phyloP scores from a whole-genome alignment of 2,113 vertebrate species.

The Lucifuga dentata region DNA sequence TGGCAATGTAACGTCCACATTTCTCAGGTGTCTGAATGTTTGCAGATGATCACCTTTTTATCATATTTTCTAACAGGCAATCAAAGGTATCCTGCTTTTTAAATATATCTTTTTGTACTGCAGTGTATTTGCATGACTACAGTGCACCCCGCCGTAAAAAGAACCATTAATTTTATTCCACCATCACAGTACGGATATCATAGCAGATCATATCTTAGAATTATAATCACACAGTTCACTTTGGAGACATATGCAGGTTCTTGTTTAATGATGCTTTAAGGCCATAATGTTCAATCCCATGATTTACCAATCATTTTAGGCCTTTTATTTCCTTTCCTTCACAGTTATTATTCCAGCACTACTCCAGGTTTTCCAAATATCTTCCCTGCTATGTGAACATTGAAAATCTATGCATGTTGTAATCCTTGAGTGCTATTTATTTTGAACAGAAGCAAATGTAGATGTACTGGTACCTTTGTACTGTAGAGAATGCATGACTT shows the following conservation, averaged over 20 bases:
- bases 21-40: constrained; percentile 82
- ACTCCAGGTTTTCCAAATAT: constrained; percentile 54
- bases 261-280: constrained; percentile 3
- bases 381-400: constrained; percentile 72
- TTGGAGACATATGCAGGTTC: constrained; percentile 3
- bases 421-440: constrained; percentile 65
- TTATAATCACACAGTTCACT: constrained; percentile 11
- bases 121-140: constrained; percentile 71
- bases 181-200: constrained; percentile 9
- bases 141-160: constrained; percentile 40
- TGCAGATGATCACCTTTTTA: constrained; percentile 65
- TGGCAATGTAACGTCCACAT: constrained; percentile 59
- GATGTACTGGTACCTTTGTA: constrained; percentile 70
- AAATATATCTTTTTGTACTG: constrained; percentile 73
- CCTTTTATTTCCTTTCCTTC: constrained; percentile 1
- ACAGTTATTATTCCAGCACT: constrained; percentile 25
- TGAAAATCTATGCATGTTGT: constrained; percentile 83
- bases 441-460: constrained; percentile 60
- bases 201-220: constrained; percentile 16
- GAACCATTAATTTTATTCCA: constrained; percentile 47
- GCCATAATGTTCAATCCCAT: constrained; percentile 12
- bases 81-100: constrained; percentile 63
- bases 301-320: constrained; percentile 10
- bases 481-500: constrained; percentile 76
- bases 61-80: constrained; percentile 73